A percentile compares a stretch with the other conserved stretches of the same genome.
Evolutionary conservation across 2,113 vertebrate species (phyloP).

Genomic region (Procavia capensis): DNA sequence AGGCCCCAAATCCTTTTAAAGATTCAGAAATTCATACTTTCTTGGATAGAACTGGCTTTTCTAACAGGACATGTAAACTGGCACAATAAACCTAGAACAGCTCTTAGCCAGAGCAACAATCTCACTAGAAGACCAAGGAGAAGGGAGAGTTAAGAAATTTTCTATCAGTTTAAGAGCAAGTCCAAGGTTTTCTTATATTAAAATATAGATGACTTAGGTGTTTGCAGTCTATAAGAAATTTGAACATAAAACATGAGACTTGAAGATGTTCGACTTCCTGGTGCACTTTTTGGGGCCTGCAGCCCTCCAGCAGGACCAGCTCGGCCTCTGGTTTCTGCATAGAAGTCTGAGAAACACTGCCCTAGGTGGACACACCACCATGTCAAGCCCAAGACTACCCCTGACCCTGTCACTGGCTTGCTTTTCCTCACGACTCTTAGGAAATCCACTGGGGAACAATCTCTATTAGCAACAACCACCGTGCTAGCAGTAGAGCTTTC

Average conservation of each 20-base stretch:
- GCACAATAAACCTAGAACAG: neutral
- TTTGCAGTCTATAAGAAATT: neutral
- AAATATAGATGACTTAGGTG: neutral
- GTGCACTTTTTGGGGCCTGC: neutral
- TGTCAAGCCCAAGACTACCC: neutral
- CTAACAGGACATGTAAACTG: neutral
- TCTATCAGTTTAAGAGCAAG: neutral
- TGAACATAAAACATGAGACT: neutral
- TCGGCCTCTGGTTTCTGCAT: neutral
- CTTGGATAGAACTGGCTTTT: neutral
- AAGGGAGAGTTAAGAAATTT: neutral
- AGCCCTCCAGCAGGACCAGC: neutral
- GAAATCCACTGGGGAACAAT: neutral
- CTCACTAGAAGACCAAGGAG: neutral
- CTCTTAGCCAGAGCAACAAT: neutral
- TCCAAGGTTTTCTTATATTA: neutral
- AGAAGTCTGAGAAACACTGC: neutral
- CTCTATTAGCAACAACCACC: too few species aligned
- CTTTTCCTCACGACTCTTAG: neutral
- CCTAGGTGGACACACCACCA: neutral
- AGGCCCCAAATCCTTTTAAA: neutral
- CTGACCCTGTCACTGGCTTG: neutral
- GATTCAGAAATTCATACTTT: neutral
- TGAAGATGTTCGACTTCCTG: neutral
- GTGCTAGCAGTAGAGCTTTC: accelerated